A percentile compares a stretch with the other conserved stretches of the same genome.
phyloP scores from a whole-genome alignment of 1,140 invertebrate species.

The Mamestra configurata region DNA sequence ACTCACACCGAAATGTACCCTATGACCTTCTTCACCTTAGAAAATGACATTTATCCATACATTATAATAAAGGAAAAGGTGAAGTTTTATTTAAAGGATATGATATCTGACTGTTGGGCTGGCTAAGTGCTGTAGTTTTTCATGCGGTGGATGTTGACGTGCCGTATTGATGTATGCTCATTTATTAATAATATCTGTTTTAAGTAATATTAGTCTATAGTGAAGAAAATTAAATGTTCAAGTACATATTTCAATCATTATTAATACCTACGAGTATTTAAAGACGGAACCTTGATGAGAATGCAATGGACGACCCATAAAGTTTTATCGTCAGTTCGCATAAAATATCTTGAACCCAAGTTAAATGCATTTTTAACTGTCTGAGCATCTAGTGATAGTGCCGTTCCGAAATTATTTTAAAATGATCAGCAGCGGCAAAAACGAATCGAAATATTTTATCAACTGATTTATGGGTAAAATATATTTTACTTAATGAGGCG shows the following conservation, averaged over 20 bases:
- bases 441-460: not conserved
- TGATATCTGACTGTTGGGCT: not conserved
- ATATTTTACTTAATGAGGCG: not conserved
- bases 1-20: conserved; percentile 53
- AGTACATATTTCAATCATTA: not conserved
- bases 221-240: too few species aligned
- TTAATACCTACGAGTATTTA: not conserved
- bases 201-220: too few species aligned
- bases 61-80: conserved; percentile 42
- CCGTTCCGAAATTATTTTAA: not conserved
- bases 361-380: conserved; percentile 17
- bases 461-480: not conserved
- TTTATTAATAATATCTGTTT: not conserved
- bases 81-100: conserved; percentile 24
- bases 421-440: not conserved
- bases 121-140: not conserved
- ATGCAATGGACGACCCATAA: not conserved
- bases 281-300: not conserved
- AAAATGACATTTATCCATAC: conserved; percentile 52
- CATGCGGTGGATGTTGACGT: not conserved
- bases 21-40: conserved; percentile 57
- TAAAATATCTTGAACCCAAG: conserved; percentile 3
- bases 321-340: not conserved
- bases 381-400: not conserved
- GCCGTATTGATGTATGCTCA: not conserved